Conservation (phyloP, 2,888 invertebrate genomes). For the Rhopalosiphum nymphaeae region DNA sequence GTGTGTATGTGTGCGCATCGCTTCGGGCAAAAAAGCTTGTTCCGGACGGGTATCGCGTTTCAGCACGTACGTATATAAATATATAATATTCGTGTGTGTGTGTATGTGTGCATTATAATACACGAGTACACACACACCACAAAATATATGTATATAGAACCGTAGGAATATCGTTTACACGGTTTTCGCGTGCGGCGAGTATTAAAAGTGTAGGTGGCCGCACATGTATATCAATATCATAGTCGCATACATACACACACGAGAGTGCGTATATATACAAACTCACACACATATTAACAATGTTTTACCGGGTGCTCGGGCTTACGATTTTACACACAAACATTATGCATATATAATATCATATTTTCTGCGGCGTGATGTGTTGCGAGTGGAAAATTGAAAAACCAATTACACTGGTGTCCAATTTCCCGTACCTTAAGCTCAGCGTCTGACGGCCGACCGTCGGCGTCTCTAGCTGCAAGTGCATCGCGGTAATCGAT, state of each 20-base stretch:
- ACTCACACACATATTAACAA: too few species aligned
- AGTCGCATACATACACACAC: background rate
- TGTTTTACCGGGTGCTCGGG: too few species aligned
- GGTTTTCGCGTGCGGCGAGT: constrained; percentile 46
- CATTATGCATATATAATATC: too few species aligned
- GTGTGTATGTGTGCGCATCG: background rate
- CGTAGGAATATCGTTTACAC: constrained; percentile 38
- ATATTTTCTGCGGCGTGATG: too few species aligned
- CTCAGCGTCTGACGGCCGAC: background rate
- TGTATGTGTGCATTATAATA: background rate
- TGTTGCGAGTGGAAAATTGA: background rate
- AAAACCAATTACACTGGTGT: background rate
- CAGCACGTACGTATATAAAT: constrained; percentile 10
- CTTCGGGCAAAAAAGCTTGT: constrained; percentile 56
- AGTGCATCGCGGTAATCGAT: background rate
- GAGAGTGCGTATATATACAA: too few species aligned
- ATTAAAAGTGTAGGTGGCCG: constrained; percentile 48
- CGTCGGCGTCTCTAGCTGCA: background rate
- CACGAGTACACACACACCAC: background rate
- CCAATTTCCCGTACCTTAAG: background rate
- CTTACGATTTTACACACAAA: too few species aligned
- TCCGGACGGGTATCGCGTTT: constrained; percentile 57
- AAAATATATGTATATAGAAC: background rate
- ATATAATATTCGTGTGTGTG: background rate
- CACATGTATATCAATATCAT: background rate